phyloP scores from a whole-genome alignment of 2,113 vertebrate genomes.

The Dicaeum eximium region DNA sequence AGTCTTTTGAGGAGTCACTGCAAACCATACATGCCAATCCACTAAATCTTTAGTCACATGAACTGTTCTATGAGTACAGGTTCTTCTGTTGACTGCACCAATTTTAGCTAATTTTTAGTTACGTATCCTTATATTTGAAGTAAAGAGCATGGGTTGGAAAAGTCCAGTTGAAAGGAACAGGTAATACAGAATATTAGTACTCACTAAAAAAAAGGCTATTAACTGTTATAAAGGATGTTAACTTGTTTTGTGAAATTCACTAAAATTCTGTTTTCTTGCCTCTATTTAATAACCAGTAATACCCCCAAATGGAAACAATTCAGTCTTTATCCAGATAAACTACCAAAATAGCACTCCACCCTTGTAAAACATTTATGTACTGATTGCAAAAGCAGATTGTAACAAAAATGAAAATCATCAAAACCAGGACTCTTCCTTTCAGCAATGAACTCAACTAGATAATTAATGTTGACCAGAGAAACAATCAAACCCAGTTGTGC shows the following conservation, averaged over 20 bases:
- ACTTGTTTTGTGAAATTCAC: background rate
- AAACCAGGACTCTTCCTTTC: slow-evolving; percentile 20
- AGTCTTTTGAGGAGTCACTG: background rate
- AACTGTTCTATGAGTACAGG: background rate
- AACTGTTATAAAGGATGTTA: background rate
- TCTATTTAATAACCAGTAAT: background rate
- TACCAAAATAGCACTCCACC: background rate
- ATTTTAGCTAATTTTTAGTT: background rate
- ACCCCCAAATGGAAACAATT: background rate
- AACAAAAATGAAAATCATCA: background rate
- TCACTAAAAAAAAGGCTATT: background rate
- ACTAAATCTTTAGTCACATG: background rate
- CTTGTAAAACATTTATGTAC: background rate
- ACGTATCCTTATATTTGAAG: background rate
- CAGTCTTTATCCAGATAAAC: background rate
- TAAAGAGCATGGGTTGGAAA: background rate
- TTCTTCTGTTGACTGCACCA: background rate
- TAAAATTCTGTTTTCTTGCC: background rate
- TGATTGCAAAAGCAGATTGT: background rate
- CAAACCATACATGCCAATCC: background rate
- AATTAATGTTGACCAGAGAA: background rate
- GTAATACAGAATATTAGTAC: background rate
- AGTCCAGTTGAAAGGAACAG: background rate
- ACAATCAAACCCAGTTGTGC: slow-evolving; percentile 25
- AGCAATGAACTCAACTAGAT: background rate